phyloP scores from a whole-genome alignment of 2,888 invertebrate species.

The Chelonus formosanus region DNA sequence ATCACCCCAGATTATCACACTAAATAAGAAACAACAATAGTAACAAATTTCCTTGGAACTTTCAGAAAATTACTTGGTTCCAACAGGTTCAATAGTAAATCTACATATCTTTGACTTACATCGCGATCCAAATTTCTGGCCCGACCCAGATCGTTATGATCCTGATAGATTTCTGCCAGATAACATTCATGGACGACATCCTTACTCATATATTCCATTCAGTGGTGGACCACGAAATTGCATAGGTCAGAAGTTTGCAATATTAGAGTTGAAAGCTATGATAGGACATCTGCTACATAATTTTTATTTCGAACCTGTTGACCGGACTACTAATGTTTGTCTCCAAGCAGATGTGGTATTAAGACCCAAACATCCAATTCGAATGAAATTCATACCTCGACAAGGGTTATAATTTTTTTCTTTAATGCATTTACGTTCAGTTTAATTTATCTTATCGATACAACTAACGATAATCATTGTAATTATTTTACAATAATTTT shows the following conservation, averaged over 20 bases:
- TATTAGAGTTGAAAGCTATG: slow-evolving; percentile 52
- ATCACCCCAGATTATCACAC: too few relatives aligned
- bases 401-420: too few relatives aligned
- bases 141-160: slow-evolving; percentile 73
- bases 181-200: slow-evolving; percentile 65
- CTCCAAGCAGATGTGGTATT: slow-evolving; percentile 46
- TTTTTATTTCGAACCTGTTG: slow-evolving; percentile 52
- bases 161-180: slow-evolving; percentile 75
- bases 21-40: too few relatives aligned
- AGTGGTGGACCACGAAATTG: slow-evolving; percentile 76
- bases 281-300: slow-evolving; percentile 46
- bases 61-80: slow-evolving; percentile 67
- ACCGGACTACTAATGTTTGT: slow-evolving; percentile 44
- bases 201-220: slow-evolving; percentile 74
- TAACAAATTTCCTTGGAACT: not conserved
- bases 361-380: slow-evolving; percentile 43
- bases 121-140: slow-evolving; percentile 71
- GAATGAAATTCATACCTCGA: slow-evolving; percentile 44
- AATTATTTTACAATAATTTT: too few relatives aligned
- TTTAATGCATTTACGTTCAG: too few relatives aligned
- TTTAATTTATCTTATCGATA: too few relatives aligned
- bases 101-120: slow-evolving; percentile 74
- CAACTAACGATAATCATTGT: too few relatives aligned
- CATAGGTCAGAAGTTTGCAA: slow-evolving; percentile 67
- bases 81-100: slow-evolving; percentile 67